phyloP scores from a whole-genome alignment of 1,140 invertebrate genomes.

The Penaeus chinensis region DNA sequence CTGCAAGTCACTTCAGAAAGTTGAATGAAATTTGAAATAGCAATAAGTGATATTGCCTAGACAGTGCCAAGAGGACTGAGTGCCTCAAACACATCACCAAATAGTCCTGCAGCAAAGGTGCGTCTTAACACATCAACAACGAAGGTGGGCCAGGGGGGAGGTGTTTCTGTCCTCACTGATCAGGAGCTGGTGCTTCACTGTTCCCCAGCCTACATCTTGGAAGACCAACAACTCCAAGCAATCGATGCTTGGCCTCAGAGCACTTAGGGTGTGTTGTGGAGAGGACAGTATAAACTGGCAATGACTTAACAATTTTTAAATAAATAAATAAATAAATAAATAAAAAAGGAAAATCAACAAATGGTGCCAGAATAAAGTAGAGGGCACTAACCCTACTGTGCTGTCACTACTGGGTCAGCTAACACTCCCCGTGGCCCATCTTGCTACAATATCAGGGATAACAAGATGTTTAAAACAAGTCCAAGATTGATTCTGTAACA shows the following conservation, averaged over 20 bases:
- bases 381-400: conserved; percentile 31
- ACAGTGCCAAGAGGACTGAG: conserved; percentile 37
- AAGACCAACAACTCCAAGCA: conserved; percentile 32
- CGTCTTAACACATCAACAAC: conserved; percentile 55
- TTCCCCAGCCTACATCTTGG: conserved; percentile 36
- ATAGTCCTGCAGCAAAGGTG: conserved; percentile 45
- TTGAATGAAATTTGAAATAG: no score
- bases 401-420: conserved; percentile 31
- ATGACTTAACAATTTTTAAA: conserved; percentile 16
- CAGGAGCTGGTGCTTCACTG: conserved; percentile 44
- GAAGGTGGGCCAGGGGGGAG: conserved; percentile 43
- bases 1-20: no score
- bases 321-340: conserved; percentile 4
- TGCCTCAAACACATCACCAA: conserved; percentile 46
- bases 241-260: conserved; percentile 33
- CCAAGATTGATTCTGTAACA: conserved; percentile 56
- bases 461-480: conserved; percentile 57
- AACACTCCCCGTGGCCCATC: conserved; percentile 48
- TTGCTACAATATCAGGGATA: conserved; percentile 49
- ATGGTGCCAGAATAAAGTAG: conserved; percentile 24
- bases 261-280: conserved; percentile 24
- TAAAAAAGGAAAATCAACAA: conserved; percentile 18
- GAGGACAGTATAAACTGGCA: conserved; percentile 8
- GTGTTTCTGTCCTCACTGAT: conserved; percentile 27
- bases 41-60: background rate